Conservation (phyloP, 2,113 vertebrate genomes). For the Microcebus jonahi region DNA sequence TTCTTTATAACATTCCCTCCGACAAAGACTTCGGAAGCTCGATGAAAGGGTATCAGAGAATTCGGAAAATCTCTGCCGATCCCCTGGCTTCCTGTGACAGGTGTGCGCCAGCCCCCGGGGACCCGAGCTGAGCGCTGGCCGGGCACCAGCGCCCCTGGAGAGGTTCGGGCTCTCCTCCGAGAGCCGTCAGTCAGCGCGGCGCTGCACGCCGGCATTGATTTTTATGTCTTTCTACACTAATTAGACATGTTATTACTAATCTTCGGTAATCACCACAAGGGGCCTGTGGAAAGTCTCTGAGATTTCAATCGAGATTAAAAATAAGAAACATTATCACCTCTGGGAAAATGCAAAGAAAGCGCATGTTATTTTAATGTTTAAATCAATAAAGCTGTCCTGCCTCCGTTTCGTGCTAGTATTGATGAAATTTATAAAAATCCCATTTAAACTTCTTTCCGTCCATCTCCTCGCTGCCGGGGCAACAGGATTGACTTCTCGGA, state of each 20-base stretch:
- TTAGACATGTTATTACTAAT: constrained; percentile 83
- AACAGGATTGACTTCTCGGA: constrained; percentile 58
- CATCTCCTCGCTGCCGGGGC: constrained; percentile 52
- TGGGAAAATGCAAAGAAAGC: constrained; percentile 81
- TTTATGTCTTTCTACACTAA: constrained; percentile 82
- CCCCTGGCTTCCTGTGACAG: neutral
- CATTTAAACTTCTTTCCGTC: constrained; percentile 72
- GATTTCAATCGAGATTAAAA: constrained; percentile 83
- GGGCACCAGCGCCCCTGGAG: neutral
- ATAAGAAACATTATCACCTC: constrained; percentile 83
- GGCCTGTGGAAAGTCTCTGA: constrained; percentile 68
- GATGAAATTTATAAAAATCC: constrained; percentile 82
- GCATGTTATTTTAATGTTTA: constrained; percentile 84
- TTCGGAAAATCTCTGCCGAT: neutral
- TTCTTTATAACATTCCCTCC: neutral
- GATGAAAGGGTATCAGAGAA: neutral
- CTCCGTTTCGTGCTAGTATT: constrained; percentile 80
- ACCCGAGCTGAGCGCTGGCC: neutral
- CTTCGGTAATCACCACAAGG: constrained; percentile 77
- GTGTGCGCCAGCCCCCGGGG: rapidly evolving
- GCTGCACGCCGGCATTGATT: constrained; percentile 76
- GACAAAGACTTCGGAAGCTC: neutral
- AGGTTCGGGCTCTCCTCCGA: neutral
- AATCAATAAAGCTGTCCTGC: constrained; percentile 84
- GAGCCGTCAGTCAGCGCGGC: neutral